Evolutionary conservation across 2,113 vertebrate genomes (phyloP), one percentile per base, ranked within the genome.

Genomic region (Rhabdornis inornatus): DNA sequence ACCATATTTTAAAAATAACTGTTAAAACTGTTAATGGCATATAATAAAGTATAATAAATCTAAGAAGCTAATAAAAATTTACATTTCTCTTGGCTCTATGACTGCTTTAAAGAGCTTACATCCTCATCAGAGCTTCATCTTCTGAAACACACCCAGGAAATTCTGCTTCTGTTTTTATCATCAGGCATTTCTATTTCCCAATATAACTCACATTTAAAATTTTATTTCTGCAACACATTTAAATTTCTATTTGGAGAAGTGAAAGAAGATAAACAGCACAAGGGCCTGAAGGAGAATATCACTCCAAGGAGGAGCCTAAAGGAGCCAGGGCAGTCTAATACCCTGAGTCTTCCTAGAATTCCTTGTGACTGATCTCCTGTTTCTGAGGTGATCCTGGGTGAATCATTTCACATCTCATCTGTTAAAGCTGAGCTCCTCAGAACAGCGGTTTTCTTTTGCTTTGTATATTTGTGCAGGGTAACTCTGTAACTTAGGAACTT

Each of bases 1-100:
- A 69, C 39, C 30, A 30, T 76, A 50, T 86, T 95, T 92, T 76
- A 85, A 94, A 94, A 91, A 37, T 78, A 83, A 33, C 69, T 71
- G 66, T 92, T 97, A 96, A 95, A 83, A 33, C 69, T 71, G 66
- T 92, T 97, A 96, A 95, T 31, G n/a, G 72, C 71, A 89, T 88
- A 87, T 86, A 83, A 63, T 94, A 75, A 97, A 95, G 11, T 14
- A 74, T 76, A 94, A 90, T 80, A 95, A 85, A 87, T 39, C 74
- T 97, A 91, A 85, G 64, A 74, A 63, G 28, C 31, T 45, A 94
- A 95, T 82, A 95, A 96, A 94, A 30, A 63, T 61, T 87, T 70
- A 70, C n/a, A 69, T 94, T 95, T 89, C 49, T 94, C 63, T 70
- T 92, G 85, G 55, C 47, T 92, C 71, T 61, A 11, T 28, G 11